phyloP scores from a whole-genome alignment of 2,113 vertebrate species.

The Strigops habroptila region DNA sequence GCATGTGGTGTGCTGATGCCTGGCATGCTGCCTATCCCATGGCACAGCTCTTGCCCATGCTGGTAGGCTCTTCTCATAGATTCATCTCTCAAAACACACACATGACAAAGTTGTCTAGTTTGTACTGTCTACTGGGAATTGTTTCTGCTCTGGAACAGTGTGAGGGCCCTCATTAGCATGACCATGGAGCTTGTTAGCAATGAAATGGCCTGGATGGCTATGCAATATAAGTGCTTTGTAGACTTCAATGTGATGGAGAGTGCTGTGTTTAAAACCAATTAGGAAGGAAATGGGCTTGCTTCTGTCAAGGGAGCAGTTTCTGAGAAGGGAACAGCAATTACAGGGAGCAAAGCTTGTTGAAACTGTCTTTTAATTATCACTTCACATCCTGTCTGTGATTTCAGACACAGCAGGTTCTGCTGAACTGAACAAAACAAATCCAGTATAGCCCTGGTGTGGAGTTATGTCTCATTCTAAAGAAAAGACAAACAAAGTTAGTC shows the following conservation, averaged over 20 bases:
- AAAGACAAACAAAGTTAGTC: neutral
- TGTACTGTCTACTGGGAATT: neutral
- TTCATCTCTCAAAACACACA: neutral
- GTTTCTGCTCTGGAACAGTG: neutral
- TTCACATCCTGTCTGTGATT: neutral
- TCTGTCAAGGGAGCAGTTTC: neutral
- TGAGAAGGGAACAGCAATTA: neutral
- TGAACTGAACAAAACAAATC: neutral
- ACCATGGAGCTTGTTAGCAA: neutral
- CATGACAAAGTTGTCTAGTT: neutral
- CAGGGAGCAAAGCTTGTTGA: neutral
- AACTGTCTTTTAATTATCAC: neutral
- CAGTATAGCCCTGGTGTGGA: neutral
- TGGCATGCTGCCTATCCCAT: neutral
- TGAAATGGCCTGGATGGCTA: neutral
- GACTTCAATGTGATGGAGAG: neutral
- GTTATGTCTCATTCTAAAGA: neutral
- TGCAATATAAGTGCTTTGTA: neutral
- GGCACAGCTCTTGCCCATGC: neutral
- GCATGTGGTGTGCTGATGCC: rapidly evolving
- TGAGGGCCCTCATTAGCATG: neutral
- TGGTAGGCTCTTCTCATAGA: neutral
- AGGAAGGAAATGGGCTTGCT: neutral
- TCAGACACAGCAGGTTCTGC: neutral
- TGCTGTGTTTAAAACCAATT: neutral